Conservation (phyloP, 1,140 invertebrate genomes). For the Diorhabda carinulata region DNA sequence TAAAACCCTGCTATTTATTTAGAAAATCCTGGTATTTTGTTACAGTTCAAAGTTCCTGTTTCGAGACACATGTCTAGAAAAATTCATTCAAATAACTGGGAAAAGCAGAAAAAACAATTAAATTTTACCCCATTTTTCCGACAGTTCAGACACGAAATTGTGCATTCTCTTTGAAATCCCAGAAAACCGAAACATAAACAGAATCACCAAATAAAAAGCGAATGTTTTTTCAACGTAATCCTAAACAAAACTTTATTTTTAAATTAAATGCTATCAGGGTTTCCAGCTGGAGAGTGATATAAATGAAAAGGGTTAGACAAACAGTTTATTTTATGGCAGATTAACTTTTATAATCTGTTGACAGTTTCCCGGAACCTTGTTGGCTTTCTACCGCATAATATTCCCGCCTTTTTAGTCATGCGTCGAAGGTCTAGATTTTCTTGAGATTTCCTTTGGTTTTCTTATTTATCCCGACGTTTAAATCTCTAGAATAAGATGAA, state of each 20-base stretch:
- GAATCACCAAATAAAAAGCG: conserved; percentile 21
- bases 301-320: conserved; percentile 35
- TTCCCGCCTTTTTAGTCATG: conserved; percentile 24
- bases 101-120: conserved; percentile 8
- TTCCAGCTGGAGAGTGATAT: conserved; percentile 18
- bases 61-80: too few species aligned
- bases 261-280: conserved; percentile 27
- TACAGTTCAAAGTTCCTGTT: too few species aligned
- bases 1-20: too few species aligned
- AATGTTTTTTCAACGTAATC: conserved; percentile 27
- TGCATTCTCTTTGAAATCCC: conserved; percentile 23
- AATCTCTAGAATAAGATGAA: conserved; percentile 25
- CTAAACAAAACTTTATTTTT: conserved; percentile 25
- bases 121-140: conserved; percentile 6
- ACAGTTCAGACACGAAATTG: conserved; percentile 6
- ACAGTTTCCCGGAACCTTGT: conserved; percentile 36
- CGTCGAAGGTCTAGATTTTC: conserved; percentile 16
- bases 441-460: conserved; percentile 25
- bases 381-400: conserved; percentile 30
- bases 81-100: too few species aligned
- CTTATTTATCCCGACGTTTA: conserved; percentile 28
- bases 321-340: conserved; percentile 40
- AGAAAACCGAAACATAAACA: conserved; percentile 19
- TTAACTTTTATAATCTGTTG: conserved; percentile 44
- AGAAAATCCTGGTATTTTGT: too few species aligned